A percentile compares a stretch with the other conserved stretches of the same genome.
phyloP scores from a whole-genome alignment of 2,888 invertebrate genomes.

The Ormyrus nitidulus region DNA sequence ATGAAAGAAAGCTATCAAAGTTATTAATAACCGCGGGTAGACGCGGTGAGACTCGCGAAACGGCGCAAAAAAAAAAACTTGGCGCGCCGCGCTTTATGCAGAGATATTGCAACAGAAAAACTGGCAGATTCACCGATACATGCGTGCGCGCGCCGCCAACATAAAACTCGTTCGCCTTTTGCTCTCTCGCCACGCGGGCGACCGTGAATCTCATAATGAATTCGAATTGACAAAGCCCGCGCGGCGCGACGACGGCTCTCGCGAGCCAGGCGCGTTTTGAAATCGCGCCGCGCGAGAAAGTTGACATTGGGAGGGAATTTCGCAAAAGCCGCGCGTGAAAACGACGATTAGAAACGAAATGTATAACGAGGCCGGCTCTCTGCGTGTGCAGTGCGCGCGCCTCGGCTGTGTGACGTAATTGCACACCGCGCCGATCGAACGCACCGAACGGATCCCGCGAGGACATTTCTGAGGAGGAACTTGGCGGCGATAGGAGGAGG shows the following conservation, averaged over 20 bases:
- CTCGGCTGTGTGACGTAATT: constrained; percentile 8
- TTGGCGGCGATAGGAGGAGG: neutral
- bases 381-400: too few relatives aligned
- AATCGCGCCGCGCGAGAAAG: neutral
- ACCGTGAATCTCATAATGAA: constrained; percentile 44
- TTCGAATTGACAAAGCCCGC: constrained; percentile 27
- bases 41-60: constrained; percentile 12
- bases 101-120: constrained; percentile 19
- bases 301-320: constrained; percentile 43
- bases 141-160: neutral
- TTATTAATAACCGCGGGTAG: constrained; percentile 18
- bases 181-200: neutral
- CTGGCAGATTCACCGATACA: neutral
- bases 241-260: constrained; percentile 10
- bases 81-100: neutral
- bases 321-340: constrained; percentile 19
- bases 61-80: neutral
- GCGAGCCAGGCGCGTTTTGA: too few relatives aligned
- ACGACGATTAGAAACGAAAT: constrained; percentile 20
- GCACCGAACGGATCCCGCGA: neutral
- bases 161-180: constrained; percentile 7
- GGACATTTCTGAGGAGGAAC: neutral
- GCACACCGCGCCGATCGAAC: constrained; percentile 2
- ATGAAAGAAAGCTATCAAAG: constrained; percentile 14
- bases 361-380: neutral